Base-by-base conservation (phyloP, 1,140 invertebrate species). In the Hyposmocoma kahamanoa region DNA sequence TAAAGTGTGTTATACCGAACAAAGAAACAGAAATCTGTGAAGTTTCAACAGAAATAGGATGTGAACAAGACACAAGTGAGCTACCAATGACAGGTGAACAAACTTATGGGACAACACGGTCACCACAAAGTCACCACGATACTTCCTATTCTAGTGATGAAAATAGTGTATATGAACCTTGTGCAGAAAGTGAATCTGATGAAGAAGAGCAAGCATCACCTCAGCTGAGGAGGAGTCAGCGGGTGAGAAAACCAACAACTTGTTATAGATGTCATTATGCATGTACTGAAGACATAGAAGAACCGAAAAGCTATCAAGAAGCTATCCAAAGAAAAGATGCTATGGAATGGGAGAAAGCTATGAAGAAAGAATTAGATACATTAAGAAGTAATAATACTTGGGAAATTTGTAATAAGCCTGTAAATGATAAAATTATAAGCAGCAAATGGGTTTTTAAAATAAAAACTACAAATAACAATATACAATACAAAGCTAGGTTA, bases 121-220 rank as follows among this genome's bases (percentile, higher is more conserved):
- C n/a, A n/a, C n/a, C n/a, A n/a, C n/a, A n/a, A n/a, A n/a, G n/a
- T n/a, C n/a, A n/a, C n/a, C n/a, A n/a, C n/a, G n/a, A n/a, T n/a
- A n/a, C n/a, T n/a, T n/a, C n/a, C n/a, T n/a, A n/a, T n/a, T n/a
- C n/a, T n/a, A n/a, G n/a, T 53, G 17, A 1, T 39, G 13, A 21
- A 42, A 42, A 43, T 22, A 45, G 3, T 60, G 30, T 34, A 52
- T 46, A 56, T 71, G 81, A 53, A 72, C 73, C 26, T 24, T 56
- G 15, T 42, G 43, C 30, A 26, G 24, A 6, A 26, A 11, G 5
- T 26, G 24, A 11, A 26, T 26, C 24, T 26, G 24, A 26, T 11
- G 5, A 11, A 6, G 42, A 26, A 26, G 5, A 6, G 24, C 11
- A 26, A 6, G 6, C 32, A 18, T 42, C 17, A 32, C 18, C 38